These are phyloP conservation scores for Synanthedon andrenaeformis DNA, from an alignment of 2,888 invertebrate genomes.

Conservation along the genomic window DNA sequence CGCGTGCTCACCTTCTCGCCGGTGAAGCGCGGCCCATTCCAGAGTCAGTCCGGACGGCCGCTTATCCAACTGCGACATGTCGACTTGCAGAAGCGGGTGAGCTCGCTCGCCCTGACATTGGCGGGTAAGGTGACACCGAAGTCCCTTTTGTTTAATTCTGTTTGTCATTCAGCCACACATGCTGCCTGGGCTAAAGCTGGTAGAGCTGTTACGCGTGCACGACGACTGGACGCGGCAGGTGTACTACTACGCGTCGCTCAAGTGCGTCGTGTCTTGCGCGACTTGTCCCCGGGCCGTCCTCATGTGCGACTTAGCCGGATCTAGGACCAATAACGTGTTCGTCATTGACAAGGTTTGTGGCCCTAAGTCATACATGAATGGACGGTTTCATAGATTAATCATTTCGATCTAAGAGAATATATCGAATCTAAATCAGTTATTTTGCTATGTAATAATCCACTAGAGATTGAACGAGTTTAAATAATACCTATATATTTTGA, in stretches of 20 bases:
- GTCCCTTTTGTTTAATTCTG: background rate
- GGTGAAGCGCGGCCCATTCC: slow-evolving; percentile 76
- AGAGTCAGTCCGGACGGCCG: slow-evolving; percentile 74
- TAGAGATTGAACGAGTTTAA: too few species aligned
- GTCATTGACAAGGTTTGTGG: slow-evolving; percentile 54
- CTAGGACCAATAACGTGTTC: slow-evolving; percentile 70
- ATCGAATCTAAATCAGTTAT: too few species aligned
- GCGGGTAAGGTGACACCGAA: background rate
- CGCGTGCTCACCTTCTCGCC: slow-evolving; percentile 74
- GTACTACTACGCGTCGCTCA: slow-evolving; percentile 74
- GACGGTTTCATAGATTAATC: too few species aligned
- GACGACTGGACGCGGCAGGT: slow-evolving; percentile 79
- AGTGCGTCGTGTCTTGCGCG: slow-evolving; percentile 77
- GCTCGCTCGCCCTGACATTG: background rate
- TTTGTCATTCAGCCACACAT: background rate
- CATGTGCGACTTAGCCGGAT: slow-evolving; percentile 71
- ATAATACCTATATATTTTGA: too few species aligned
- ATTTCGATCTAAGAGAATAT: too few species aligned
- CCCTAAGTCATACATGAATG: too few species aligned
- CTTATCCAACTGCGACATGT: slow-evolving; percentile 71
- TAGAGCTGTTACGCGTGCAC: slow-evolving; percentile 72
- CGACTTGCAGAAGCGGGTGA: slow-evolving; percentile 60
- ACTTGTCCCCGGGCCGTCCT: slow-evolving; percentile 71
- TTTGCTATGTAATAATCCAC: too few species aligned
- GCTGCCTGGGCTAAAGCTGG: slow-evolving; percentile 58